A percentile compares a stretch with the other conserved stretches of the same genome.
These are phyloP conservation scores for Lithosia quadra DNA, from an alignment of 2,888 invertebrate species.

Conservation along the genomic window DNA sequence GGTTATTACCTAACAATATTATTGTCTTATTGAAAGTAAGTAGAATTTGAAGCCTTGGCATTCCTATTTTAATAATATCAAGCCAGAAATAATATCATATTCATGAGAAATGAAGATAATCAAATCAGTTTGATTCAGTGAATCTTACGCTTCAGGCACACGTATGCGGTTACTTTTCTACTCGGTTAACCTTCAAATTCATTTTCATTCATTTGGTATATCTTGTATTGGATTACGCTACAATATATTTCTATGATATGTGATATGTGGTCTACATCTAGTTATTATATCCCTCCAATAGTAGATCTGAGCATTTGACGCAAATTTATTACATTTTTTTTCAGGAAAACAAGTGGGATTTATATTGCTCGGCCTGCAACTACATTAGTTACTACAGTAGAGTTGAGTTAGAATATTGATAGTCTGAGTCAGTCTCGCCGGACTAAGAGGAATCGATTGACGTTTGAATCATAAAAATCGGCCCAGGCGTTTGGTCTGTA, in stretches of 20 bases:
- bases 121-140: constrained; percentile 25
- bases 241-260: constrained; percentile 15
- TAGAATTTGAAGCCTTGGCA: background rate
- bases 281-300: too few species aligned
- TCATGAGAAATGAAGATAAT: constrained; percentile 28
- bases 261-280: too few species aligned
- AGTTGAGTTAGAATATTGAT: too few species aligned
- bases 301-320: too few species aligned
- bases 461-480: too few species aligned
- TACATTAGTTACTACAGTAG: too few species aligned
- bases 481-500: too few species aligned
- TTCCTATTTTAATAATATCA: background rate
- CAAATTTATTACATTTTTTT: too few species aligned
- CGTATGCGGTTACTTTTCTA: constrained; percentile 37
- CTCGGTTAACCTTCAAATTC: constrained; percentile 32
- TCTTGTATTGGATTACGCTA: constrained; percentile 35
- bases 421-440: too few species aligned
- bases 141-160: constrained; percentile 27
- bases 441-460: too few species aligned
- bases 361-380: too few species aligned
- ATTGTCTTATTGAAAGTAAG: background rate
- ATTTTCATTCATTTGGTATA: constrained; percentile 30
- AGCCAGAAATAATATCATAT: constrained; percentile 16
- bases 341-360: too few species aligned
- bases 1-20: background rate